Base-by-base conservation (phyloP, 2,888 invertebrate species). In the Eilema caniola region DNA sequence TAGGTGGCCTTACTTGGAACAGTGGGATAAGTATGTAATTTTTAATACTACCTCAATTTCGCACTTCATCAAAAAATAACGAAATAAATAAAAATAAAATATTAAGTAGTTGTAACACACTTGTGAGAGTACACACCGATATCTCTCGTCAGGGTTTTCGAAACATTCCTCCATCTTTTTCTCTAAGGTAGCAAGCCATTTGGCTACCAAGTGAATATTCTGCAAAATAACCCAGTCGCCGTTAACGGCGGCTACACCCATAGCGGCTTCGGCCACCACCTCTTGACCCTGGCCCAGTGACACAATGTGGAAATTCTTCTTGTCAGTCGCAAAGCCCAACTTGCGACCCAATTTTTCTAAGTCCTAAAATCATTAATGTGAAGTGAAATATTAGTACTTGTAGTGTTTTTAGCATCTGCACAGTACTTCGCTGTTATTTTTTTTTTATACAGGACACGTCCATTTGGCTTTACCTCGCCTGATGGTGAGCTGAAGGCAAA, bases 201-300 rank as follows among this genome's bases (percentile, higher is more conserved):
- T 97, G 25, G 97, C 97, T 0, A 99, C 99, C 74, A 99, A 96
- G 93, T 99, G 99, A 71, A 99, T 97, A 89, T 99, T 99, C 95
- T 99, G 97, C 62, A 99, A 93, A 72, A 99, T 98, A 24, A 99
- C 99, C 99, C 99, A 99, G 85, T 99, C 98, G 0, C 99, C 99
- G 53, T 96, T 88, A 56, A 91, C 93, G 0, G 98, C 96, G 0
- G 98, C 98, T 0, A 97, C 86, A 62, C 97, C 97, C 96, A 99
- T 97, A 0, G 98, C 98, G 77, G 96, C 96, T 88, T 99, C 99
- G 0, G 99, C 99, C 0, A 99, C 98, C 3, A 97, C 94, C 92
- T 99, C 99, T 89, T 99, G 99, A 0, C 99, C 99, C 92, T 99
- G 99, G 0, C 99, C 99, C 53, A 99, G 92, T 0, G 99, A 99